These are phyloP conservation scores for Drosophila burlai DNA, from an alignment of 1,140 invertebrate species.

Conservation along the genomic window DNA sequence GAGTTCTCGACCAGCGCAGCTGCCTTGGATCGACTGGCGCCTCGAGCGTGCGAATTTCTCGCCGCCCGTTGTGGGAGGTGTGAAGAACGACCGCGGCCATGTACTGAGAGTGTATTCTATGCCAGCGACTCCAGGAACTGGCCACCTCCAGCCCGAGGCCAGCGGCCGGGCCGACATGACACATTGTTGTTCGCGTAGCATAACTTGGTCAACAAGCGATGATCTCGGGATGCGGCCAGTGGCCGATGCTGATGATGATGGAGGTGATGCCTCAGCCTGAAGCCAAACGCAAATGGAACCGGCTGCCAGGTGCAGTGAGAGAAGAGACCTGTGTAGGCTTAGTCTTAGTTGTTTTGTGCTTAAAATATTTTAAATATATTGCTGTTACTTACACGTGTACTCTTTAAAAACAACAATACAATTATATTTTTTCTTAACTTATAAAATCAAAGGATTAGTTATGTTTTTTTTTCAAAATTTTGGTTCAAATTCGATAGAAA, in stretches of 20 bases:
- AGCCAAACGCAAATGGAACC: constrained; percentile 37
- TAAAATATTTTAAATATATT: background rate
- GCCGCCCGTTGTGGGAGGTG: constrained; percentile 75
- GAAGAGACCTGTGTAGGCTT: background rate
- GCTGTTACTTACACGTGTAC: too few species aligned
- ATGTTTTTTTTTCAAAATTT: too few species aligned
- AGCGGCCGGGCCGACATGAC: constrained; percentile 64
- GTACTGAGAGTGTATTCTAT: constrained; percentile 10
- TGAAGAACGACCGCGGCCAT: constrained; percentile 51
- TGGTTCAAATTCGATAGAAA: background rate
- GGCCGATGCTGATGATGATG: constrained; percentile 56
- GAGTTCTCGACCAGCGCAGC: constrained; percentile 31
- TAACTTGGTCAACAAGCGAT: constrained; percentile 77
- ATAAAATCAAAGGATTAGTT: too few species aligned
- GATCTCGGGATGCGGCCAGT: constrained; percentile 36
- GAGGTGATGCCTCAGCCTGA: constrained; percentile 47
- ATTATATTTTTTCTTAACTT: too few species aligned
- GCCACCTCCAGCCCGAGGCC: constrained; percentile 52
- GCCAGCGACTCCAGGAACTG: constrained; percentile 32
- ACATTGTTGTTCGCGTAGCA: constrained; percentile 65
- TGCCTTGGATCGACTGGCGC: constrained; percentile 72
- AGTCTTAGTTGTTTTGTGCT: background rate
- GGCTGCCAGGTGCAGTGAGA: constrained; percentile 34
- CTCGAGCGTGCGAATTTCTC: constrained; percentile 62
- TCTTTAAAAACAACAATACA: too few species aligned